Evolutionary conservation across 1,140 invertebrate genomes (phyloP).

Genomic region (Microplitis mediator): DNA sequence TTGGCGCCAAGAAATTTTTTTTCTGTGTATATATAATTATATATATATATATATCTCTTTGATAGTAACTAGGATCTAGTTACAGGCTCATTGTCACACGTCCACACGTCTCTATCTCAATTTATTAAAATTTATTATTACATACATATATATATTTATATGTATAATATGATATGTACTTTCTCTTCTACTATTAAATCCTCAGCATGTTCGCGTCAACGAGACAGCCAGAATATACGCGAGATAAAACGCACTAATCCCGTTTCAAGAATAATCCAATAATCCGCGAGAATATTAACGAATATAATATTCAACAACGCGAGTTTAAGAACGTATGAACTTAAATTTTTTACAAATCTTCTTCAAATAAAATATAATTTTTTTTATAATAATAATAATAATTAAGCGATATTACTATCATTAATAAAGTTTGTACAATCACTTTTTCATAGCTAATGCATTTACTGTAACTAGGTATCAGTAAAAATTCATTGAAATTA

Average conservation of each 20-base stretch:
- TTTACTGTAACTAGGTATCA: background rate
- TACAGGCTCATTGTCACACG: background rate
- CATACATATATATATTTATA: background rate
- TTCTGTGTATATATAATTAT: background rate
- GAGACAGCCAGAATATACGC: background rate
- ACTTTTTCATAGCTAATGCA: background rate
- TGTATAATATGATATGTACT: background rate
- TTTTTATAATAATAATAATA: background rate
- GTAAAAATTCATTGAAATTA: background rate
- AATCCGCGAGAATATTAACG: conserved; percentile 18
- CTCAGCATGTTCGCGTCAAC: background rate
- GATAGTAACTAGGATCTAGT: background rate
- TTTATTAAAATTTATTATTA: conserved; percentile 2
- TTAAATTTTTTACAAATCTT: background rate
- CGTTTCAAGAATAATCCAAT: conserved; percentile 21
- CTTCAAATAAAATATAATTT: background rate
- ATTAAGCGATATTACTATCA: background rate
- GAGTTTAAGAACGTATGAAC: background rate
- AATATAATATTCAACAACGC: background rate
- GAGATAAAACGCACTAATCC: conserved; percentile 22
- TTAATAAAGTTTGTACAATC: background rate
- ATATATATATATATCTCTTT: background rate
- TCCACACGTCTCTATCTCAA: background rate
- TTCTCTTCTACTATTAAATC: conserved; percentile 1
- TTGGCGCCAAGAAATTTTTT: no score